Evolutionary conservation across 2,888 invertebrate species (phyloP), one percentile per base, ranked within the genome.

Genomic region (Apantesis nais): DNA sequence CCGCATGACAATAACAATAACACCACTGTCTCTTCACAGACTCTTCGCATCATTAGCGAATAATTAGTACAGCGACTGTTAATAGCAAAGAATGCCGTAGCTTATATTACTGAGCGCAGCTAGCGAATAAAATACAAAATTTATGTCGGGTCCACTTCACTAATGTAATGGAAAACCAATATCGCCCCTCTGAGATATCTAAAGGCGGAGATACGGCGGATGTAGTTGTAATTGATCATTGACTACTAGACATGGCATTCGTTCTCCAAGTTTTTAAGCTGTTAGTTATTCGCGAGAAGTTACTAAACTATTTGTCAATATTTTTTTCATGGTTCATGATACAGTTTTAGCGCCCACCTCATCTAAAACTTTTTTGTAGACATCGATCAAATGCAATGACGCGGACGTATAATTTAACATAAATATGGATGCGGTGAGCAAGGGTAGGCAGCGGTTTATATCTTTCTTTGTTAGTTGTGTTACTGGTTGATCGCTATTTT

Each of bases 1-100:
- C 84, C 81, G 81, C 81, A 83, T 78, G 83, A 88, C 87, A 89
- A 91, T 89, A 91, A 92, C 91, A 93, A 91, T 89, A 91, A 92
- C 89, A 90, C 87, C 83, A 86, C 85, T 83, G 78, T 79, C 85
- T 85, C 82, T 82, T 86, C 83, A 85, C 83, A 34, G 71, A 73
- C 67, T 71, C 74, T 74, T 78, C 74, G 75, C 73, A 77, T 83
- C 80, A 78, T 85, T 85, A 85, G 77, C 67, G 74, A 82, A 71
- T 69, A 68, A 72, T 69, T 68, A 72, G 60, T 74, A 70, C 72
- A 73, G 62, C 25, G 69, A 66, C 61, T 73, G 65, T 66, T 62
- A 67, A 70, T 68, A 31, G 62, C 11, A 12, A 41, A 72, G 60
- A 72, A 73, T 68, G 61, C 68, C 63, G 67, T 70, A 62, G n/a